Base-by-base conservation (phyloP, 2,113 vertebrate genomes). In the Paramormyrops kingsleyae region DNA sequence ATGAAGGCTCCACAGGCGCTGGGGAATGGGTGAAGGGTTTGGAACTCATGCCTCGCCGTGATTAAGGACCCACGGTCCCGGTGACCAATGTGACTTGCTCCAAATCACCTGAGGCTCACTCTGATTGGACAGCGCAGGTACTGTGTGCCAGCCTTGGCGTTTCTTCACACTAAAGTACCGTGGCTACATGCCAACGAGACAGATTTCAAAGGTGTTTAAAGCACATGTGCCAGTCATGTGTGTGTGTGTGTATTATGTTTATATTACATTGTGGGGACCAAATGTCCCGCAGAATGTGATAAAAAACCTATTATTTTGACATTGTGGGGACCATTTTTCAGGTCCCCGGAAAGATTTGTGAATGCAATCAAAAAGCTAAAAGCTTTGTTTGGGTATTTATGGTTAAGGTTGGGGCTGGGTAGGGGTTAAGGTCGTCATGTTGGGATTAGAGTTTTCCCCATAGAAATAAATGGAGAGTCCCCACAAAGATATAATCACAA, bases 1-100 rank as follows among this genome's bases (percentile, higher is more conserved):
- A 97, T 96, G 95, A 97, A 95, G 10, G 89, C 94, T 96, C 95
- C 95, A 94, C 94, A 95, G 89, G 92, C 96, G 95, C 95, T 96
- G 96, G 96, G 96, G 89, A 56, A 27, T 10, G 52, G 35, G 53
- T 96, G 96, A 93, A 90, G 92, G 91, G 94, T 94, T 95, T 94
- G 95, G 92, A 94, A 56, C 24, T 13, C 52, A 42, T 94, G 94
- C 95, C 92, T 95, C 92, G 93, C 95, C 95, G 93, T 94, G 95
- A 97, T 96, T 97, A 97, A 96, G 95, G 95, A 50, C 89, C 90
- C 88, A 90, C 90, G 87, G 87, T 27, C 83, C 83, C 1, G 15
- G 15, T 42, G 50, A 17, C 87, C 39, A 10, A 56, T 21, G 53
- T n/a, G n/a, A 89, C 88, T 47, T 5, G 10, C 46, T 13, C 44